phyloP scores from a whole-genome alignment of 2,797 vertebrate species.

The Lagodon rhomboides region DNA sequence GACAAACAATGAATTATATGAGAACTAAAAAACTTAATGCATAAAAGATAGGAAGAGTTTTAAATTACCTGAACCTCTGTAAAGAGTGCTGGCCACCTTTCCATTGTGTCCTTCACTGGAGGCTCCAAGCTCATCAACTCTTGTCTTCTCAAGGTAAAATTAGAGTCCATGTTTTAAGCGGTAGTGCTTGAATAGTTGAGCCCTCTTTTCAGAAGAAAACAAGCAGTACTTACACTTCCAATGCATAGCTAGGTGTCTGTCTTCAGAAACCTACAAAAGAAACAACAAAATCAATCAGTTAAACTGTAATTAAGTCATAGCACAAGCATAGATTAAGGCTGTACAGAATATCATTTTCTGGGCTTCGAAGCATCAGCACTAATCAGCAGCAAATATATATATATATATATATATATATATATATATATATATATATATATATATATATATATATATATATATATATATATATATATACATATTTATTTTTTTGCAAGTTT shows the following conservation, averaged over 20 bases:
- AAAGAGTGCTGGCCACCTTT: slow-evolving; percentile 41
- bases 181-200: slow-evolving; percentile 13
- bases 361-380: too few relatives aligned
- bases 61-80: slow-evolving; percentile 35
- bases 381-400: too few relatives aligned
- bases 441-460: too few relatives aligned
- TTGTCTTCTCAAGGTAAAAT: slow-evolving; percentile 1
- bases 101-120: slow-evolving; percentile 28
- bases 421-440: too few relatives aligned
- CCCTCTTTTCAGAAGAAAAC: slow-evolving; percentile 32
- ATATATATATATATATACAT: too few relatives aligned
- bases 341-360: neutral
- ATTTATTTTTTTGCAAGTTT: too few relatives aligned
- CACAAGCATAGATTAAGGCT: neutral
- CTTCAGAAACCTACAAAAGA: slow-evolving; percentile 24
- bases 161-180: slow-evolving; percentile 1
- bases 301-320: neutral
- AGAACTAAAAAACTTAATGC: slow-evolving; percentile 1
- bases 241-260: slow-evolving; percentile 25
- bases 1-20: slow-evolving; percentile 2
- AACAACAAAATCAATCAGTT: slow-evolving; percentile 18
- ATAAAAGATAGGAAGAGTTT: slow-evolving; percentile 18
- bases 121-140: slow-evolving; percentile 25
- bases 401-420: too few relatives aligned
- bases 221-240: slow-evolving; percentile 25